Evolutionary conservation across 2,888 invertebrate genomes (phyloP).

Genomic region (Heliconius sara): DNA sequence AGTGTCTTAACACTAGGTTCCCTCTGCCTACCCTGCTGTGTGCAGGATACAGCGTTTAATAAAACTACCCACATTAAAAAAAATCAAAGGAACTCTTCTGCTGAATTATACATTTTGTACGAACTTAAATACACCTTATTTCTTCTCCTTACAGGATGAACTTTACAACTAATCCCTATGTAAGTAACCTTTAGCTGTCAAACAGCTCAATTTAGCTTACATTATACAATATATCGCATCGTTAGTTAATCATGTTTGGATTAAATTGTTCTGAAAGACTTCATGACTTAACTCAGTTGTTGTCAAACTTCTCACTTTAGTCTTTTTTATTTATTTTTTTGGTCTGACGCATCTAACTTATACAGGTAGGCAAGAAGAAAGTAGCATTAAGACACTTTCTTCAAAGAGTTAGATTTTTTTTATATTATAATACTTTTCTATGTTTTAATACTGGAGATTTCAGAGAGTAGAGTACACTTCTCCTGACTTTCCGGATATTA

Average conservation of each 20-base stretch:
- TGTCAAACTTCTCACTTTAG: constrained; percentile 13
- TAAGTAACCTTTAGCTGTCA: background rate
- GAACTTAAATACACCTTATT: background rate
- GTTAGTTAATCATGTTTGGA: background rate
- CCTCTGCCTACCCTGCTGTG: too few relatives aligned
- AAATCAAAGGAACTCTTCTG: background rate
- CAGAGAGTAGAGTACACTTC: background rate
- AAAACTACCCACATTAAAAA: background rate
- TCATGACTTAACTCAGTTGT: constrained; percentile 31
- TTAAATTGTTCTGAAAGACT: constrained; percentile 39
- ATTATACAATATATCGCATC: background rate
- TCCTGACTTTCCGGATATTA: too few relatives aligned
- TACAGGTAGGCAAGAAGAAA: background rate
- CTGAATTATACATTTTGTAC: background rate
- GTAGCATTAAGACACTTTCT: too few relatives aligned
- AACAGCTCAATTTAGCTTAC: background rate
- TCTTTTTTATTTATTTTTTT: background rate
- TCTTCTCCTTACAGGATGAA: background rate
- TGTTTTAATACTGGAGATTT: background rate
- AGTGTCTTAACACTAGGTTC: too few relatives aligned
- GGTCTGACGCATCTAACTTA: background rate
- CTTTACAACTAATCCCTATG: background rate
- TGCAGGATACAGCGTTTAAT: too few relatives aligned
- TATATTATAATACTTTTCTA: background rate
- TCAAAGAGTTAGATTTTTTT: background rate